phyloP scores from a whole-genome alignment of 2,113 vertebrate genomes.

The Mystacornis crossleyi region DNA sequence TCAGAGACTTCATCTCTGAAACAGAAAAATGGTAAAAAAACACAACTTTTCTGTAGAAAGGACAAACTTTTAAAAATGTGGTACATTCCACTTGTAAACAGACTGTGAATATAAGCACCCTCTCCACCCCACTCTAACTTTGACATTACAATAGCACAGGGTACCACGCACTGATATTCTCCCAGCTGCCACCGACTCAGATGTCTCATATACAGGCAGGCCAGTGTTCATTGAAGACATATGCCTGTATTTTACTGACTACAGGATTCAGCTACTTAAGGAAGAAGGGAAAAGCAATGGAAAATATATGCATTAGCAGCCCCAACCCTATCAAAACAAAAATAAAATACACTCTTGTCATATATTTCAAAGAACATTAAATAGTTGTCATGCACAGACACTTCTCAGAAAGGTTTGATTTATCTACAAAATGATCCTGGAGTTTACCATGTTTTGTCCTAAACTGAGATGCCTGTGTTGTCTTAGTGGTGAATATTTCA shows the following conservation, averaged over 20 bases:
- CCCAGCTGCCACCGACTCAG: neutral
- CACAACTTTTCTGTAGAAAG: neutral
- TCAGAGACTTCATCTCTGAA: neutral
- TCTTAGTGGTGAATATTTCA: neutral
- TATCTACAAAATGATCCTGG: neutral
- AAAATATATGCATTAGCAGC: neutral
- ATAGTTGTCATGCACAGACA: neutral
- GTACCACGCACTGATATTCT: neutral
- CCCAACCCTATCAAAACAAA: neutral
- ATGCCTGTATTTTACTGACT: neutral
- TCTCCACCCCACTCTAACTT: neutral
- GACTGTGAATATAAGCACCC: neutral
- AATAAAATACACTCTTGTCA: fast-evolving
- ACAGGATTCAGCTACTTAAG: neutral
- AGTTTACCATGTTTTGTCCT: neutral
- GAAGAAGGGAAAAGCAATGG: neutral
- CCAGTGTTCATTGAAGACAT: neutral
- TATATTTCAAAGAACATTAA: neutral
- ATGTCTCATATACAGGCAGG: neutral
- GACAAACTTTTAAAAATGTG: neutral
- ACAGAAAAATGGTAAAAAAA: neutral
- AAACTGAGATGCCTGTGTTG: neutral
- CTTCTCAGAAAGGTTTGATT: neutral
- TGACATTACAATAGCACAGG: neutral
- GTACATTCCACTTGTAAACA: neutral